Percentiles rank a stretch among this genome's conserved stretches.
phyloP scores from a whole-genome alignment of 2,888 invertebrate genomes.

The Hedychridium roseum region DNA sequence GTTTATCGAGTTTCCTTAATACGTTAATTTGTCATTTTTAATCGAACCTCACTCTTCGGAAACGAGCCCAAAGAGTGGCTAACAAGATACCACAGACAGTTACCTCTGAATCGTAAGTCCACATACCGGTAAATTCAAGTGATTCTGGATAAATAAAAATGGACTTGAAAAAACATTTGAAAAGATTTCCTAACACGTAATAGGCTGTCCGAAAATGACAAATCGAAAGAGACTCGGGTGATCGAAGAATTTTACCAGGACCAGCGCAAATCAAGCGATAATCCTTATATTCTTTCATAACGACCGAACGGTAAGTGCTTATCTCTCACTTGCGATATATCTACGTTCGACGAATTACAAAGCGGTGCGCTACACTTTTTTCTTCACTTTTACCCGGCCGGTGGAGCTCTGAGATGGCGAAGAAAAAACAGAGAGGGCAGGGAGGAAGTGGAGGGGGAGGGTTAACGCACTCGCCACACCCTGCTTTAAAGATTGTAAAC shows the following conservation, averaged over 20 bases:
- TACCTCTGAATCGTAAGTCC: too few species aligned
- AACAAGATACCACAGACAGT: too few species aligned
- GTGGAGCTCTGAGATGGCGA: slow-evolving; percentile 19
- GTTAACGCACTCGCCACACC: slow-evolving; percentile 52
- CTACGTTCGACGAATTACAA: slow-evolving; percentile 39
- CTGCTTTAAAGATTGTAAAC: slow-evolving; percentile 54
- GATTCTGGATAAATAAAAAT: too few species aligned
- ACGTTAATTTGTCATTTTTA: slow-evolving; percentile 24
- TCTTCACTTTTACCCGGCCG: slow-evolving; percentile 24
- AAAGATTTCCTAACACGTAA: neutral
- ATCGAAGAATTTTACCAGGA: too few species aligned
- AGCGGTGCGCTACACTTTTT: slow-evolving; percentile 17
- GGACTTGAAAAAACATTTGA: too few species aligned
- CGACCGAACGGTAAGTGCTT: too few species aligned
- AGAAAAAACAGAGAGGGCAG: slow-evolving; percentile 18
- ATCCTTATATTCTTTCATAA: too few species aligned
- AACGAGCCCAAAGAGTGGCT: slow-evolving; percentile 17
- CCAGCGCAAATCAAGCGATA: too few species aligned
- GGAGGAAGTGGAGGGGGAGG: slow-evolving; percentile 29
- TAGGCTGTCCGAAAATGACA: neutral
- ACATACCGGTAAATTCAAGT: too few species aligned
- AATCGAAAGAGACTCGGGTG: too few species aligned
- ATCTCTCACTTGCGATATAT: slow-evolving; percentile 29
- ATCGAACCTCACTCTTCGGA: slow-evolving; percentile 19
- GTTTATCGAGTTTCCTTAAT: slow-evolving; percentile 26